These are phyloP conservation scores for Drosophila eohydei DNA, from an alignment of 2,888 invertebrate species.

Conservation along the genomic window DNA sequence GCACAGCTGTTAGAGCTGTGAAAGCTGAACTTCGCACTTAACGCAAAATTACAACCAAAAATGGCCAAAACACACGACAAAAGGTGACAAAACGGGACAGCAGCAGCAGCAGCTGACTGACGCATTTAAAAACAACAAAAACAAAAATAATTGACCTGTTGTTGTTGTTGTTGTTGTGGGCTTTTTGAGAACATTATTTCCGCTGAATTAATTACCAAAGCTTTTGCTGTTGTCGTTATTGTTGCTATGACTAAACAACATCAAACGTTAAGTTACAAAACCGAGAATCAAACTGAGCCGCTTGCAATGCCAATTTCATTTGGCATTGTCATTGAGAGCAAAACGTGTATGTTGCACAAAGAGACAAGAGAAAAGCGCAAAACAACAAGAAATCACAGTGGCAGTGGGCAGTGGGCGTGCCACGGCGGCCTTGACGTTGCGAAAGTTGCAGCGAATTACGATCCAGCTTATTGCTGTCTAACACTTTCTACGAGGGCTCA, in stretches of 20 bases:
- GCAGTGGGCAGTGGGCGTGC: neutral
- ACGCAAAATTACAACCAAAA: slow-evolving; percentile 56
- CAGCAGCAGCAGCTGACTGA: slow-evolving; percentile 5
- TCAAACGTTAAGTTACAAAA: slow-evolving; percentile 37
- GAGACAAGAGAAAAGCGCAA: slow-evolving; percentile 28
- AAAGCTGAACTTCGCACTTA: slow-evolving; percentile 49
- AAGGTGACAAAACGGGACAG: slow-evolving; percentile 56
- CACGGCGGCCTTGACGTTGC: slow-evolving; percentile 38
- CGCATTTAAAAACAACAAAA: slow-evolving; percentile 9
- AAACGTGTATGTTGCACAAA: slow-evolving; percentile 56
- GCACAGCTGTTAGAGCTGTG: neutral
- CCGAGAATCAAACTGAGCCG: slow-evolving; percentile 61
- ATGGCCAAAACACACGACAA: slow-evolving; percentile 62
- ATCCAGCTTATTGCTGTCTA: slow-evolving; percentile 8
- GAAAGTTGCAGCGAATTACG: slow-evolving; percentile 34
- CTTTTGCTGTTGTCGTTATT: slow-evolving; percentile 22
- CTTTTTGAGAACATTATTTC: slow-evolving; percentile 59
- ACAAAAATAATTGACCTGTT: slow-evolving; percentile 3
- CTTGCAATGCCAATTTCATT: slow-evolving; percentile 50
- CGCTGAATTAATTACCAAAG: slow-evolving; percentile 67
- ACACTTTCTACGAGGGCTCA: slow-evolving; percentile 7
- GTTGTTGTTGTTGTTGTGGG: slow-evolving; percentile 25
- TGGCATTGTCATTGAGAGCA: slow-evolving; percentile 56
- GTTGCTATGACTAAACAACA: slow-evolving; percentile 39
- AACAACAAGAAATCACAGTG: neutral